Base-by-base conservation (phyloP, 2,888 invertebrate species). In the Ophion obscuratus region DNA sequence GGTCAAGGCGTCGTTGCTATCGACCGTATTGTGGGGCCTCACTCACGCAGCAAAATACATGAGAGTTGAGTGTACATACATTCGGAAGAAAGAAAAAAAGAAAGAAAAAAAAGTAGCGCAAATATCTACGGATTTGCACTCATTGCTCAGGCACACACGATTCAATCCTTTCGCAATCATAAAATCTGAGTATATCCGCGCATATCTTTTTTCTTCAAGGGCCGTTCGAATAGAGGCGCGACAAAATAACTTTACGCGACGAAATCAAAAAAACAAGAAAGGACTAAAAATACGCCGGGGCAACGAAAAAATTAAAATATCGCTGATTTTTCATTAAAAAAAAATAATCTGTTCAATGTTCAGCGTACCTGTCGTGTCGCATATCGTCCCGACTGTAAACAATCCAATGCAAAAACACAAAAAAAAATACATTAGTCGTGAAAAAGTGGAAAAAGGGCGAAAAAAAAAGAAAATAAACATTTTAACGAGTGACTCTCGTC, bases 371-470 rank as follows among this genome's bases (percentile, higher is more conserved):
- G 93, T 94, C 94, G 91, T 94, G 94, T 90, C 94, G 92, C 93
- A 93, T 93, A 92, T 94, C 94, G 91, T 94, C 94, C 93, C 94
- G 93, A 93, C 94, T 94, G 94, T 92, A 94, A 94, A 93, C 93
- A 92, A 94, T 91, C 91, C 87, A 93, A 93, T 89, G 92, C 90
- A 88, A 88, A 81, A 86, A 81, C 59, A 80, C 71, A 36, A 31
- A 31, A 88, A 93, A 82, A 90, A 86, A 90, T 90, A 90, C 90
- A 93, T 93, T 93, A 93, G 92, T 93, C 66, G 76, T 53, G 70
- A 71, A 67, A 59, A 78, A 53, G 6, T 40, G 40, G 14, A 44
- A 53, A 75, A 67, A 79, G 74, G 62, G 62, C 14, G 14, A 64
- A 27, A 75, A 66, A 82, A 75, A 66, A 57, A 40, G 36, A 64